These are phyloP conservation scores for Flexamia atlantica DNA, from an alignment of 2,888 invertebrate genomes.

Conservation along the genomic window DNA sequence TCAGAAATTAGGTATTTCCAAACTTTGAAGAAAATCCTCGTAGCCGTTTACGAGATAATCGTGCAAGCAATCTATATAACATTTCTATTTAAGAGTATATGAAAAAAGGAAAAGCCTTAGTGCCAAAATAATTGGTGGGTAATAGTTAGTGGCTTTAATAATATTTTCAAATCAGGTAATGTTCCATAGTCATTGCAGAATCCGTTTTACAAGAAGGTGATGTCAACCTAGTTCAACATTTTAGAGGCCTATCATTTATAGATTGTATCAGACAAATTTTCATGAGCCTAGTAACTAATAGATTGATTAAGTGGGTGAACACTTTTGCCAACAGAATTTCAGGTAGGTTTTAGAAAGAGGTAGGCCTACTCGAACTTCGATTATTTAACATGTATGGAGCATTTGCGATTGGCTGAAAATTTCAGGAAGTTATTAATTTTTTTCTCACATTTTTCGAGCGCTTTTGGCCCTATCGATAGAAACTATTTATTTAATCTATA, in stretches of 20 bases:
- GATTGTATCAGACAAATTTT: slow-evolving; percentile 60
- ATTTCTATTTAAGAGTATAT: too few relatives aligned
- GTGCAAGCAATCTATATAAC: too few relatives aligned
- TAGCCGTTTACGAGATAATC: too few relatives aligned
- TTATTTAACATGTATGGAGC: slow-evolving; percentile 62
- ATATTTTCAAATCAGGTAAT: slow-evolving; percentile 36
- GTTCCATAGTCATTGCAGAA: slow-evolving; percentile 58
- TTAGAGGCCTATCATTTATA: slow-evolving; percentile 62
- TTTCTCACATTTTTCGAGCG: slow-evolving; percentile 62
- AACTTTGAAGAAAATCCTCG: too few relatives aligned
- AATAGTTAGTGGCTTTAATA: too few relatives aligned
- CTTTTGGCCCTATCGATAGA: slow-evolving; percentile 66
- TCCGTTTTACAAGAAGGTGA: slow-evolving; percentile 60
- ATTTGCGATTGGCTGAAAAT: slow-evolving; percentile 59
- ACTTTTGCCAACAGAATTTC: slow-evolving; percentile 64
- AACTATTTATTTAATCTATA: slow-evolving; percentile 21
- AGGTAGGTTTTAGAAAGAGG: slow-evolving; percentile 66
- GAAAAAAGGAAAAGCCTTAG: too few relatives aligned
- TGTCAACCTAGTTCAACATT: slow-evolving; percentile 46
- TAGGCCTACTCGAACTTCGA: slow-evolving; percentile 61
- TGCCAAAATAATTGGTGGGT: too few relatives aligned
- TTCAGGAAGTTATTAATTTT: slow-evolving; percentile 61
- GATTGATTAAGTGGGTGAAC: slow-evolving; percentile 62
- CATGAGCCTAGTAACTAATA: slow-evolving; percentile 46
- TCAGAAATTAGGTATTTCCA: too few relatives aligned